Conservation (phyloP, 1,140 invertebrate genomes). For the Eulimnadia texana region DNA sequence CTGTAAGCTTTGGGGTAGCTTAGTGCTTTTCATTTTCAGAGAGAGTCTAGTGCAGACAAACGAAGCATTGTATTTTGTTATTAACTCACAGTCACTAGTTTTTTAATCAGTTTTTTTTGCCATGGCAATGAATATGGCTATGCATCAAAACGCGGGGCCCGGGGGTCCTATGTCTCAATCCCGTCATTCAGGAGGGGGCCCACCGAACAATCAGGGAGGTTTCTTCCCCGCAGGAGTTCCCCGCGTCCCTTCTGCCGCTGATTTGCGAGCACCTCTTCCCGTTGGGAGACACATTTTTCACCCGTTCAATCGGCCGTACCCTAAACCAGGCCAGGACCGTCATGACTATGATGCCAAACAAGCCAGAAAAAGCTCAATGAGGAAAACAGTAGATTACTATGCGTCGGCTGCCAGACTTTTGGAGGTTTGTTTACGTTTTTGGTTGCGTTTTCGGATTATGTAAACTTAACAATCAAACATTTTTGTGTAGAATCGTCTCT, state of each 20-base stretch:
- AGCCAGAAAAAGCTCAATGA: slow-evolving; percentile 85
- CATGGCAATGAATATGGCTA: not conserved
- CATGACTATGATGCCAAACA: slow-evolving; percentile 87
- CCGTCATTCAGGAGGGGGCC: not conserved
- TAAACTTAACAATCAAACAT: not conserved
- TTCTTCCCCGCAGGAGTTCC: slow-evolving; percentile 6
- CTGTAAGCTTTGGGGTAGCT: too few relatives aligned
- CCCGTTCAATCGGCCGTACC: slow-evolving; percentile 31
- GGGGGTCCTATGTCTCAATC: not conserved
- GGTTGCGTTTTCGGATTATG: too few relatives aligned
- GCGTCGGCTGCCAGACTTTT: slow-evolving; percentile 83
- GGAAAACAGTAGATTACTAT: slow-evolving; percentile 97
- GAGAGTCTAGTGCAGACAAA: too few relatives aligned
- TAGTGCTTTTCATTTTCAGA: too few relatives aligned
- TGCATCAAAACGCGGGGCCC: not conserved
- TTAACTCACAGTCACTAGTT: too few relatives aligned
- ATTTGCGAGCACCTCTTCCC: not conserved
- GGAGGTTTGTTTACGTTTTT: slow-evolving; percentile 42
- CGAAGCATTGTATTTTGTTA: too few relatives aligned
- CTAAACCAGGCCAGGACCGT: slow-evolving; percentile 29
- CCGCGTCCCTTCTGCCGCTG: not conserved
- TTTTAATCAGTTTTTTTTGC: too few relatives aligned
- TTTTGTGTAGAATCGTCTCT: slow-evolving; percentile 58
- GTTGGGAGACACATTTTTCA: slow-evolving; percentile 13
- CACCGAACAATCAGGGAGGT: not conserved